Evolutionary conservation across 2,888 invertebrate genomes (phyloP).

Genomic region (Drosophila flavopinicola): DNA sequence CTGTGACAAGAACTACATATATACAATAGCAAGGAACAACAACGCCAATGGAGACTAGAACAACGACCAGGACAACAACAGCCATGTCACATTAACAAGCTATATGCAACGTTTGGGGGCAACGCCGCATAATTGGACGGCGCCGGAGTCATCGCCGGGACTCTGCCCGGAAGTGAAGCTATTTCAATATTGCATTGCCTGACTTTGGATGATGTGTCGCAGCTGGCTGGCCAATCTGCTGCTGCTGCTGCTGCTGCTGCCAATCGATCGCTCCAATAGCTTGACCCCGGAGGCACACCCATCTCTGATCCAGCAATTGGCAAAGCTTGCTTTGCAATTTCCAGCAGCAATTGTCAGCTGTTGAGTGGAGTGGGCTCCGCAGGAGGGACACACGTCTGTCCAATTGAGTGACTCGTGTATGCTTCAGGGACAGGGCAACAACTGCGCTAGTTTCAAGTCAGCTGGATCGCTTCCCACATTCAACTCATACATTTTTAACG

Average conservation of each 20-base stretch:
- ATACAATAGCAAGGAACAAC: background rate
- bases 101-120: conserved; percentile 23
- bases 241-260: too few species aligned
- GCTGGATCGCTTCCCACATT: too few species aligned
- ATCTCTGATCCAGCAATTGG: background rate
- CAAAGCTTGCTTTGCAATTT: conserved; percentile 1
- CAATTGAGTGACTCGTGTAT: background rate
- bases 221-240: too few species aligned
- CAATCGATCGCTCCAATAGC: conserved; percentile 9
- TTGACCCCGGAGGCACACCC: background rate
- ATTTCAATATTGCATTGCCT: conserved; percentile 47
- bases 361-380: background rate
- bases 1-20: background rate
- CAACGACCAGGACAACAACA: conserved; percentile 8
- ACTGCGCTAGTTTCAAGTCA: background rate
- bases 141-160: background rate
- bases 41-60: background rate
- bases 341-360: conserved; percentile 1
- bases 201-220: conserved; percentile 15
- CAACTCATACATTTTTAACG: too few species aligned
- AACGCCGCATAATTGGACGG: conserved; percentile 42
- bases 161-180: background rate
- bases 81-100: conserved; percentile 33
- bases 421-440: background rate
- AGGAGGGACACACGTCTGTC: background rate